Base-by-base conservation (phyloP, 2,113 vertebrate genomes). In the Malurus cyaneus region DNA sequence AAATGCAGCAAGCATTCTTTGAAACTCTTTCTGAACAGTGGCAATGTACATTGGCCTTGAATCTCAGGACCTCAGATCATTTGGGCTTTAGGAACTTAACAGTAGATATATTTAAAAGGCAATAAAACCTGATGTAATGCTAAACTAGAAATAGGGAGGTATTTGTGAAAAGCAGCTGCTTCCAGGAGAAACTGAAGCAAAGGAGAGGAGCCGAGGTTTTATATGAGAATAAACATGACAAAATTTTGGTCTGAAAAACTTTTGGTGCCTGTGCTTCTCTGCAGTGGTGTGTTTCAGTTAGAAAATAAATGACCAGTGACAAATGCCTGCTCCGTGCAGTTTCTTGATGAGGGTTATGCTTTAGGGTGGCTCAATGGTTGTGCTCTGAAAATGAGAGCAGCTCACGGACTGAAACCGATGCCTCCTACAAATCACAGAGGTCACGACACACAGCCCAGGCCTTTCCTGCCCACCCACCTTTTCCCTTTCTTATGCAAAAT, bases 341-440 rank as follows among this genome's bases (percentile, higher is more conserved):
- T 82, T 26, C 20, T 70, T 52, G 20, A 41, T 65, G 36, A 46
- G 28, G 41, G 25, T 7, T 1, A 1, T 47, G n/a, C 57, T 83
- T 83, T 60, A 66, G 47, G 34, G 21, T 62, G 76, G 32, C 31
- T 69, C 32, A n/a, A 1, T 56, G 46, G 12, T 4, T 80, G 29
- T 25, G 34, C 18, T 59, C 64, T 83, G 86, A 64, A 92, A 71
- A 80, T n/a, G 39, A 65, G 46, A 62, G 17, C 15, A 50, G 59
- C 8, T 70, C 29, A 14, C 11, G 29, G 42, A 61, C 25, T 8
- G 53, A 76, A 65, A 61, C 31, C 0, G 0, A 0, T 52, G 64
- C 14, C 44, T 9, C 28, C 36, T 69, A 32, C 46, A 70, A 50
- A 46, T 80, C 65, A 56, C 9, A 80, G 34, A 56, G 20, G 16